These are phyloP conservation scores for Caenorhabditis japonica DNA, from an alignment of 2,888 invertebrate species.

Conservation along the genomic window DNA sequence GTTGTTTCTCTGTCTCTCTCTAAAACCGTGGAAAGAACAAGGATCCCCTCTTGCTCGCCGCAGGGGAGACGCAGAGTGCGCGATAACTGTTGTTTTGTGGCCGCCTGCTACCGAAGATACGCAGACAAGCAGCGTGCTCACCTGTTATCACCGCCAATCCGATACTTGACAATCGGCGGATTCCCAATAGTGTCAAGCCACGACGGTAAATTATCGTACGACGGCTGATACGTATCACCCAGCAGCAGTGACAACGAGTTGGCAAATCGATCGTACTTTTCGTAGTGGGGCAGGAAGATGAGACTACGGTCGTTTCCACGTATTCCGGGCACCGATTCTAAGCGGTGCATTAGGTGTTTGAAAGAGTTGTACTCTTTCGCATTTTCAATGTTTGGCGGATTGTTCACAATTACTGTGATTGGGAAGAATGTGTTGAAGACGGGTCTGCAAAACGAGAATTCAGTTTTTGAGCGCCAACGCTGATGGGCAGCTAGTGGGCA, in stretches of 20 bases:
- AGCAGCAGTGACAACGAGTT: constrained; percentile 19
- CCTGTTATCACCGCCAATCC: constrained; percentile 18
- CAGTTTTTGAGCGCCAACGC: too few relatives aligned
- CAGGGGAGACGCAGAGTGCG: too few relatives aligned
- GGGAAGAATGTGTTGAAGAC: constrained; percentile 76
- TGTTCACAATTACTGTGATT: constrained; percentile 71
- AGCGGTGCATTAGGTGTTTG: constrained; percentile 61
- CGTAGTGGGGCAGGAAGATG: constrained; percentile 71
- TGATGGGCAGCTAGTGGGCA: too few relatives aligned
- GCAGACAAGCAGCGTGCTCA: too few relatives aligned
- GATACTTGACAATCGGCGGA: constrained; percentile 69
- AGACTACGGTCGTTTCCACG: constrained; percentile 69
- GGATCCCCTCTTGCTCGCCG: too few relatives aligned
- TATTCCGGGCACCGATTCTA: constrained; percentile 69
- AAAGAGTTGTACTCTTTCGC: constrained; percentile 54
- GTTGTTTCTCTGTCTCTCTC: too few relatives aligned
- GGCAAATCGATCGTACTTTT: constrained; percentile 62
- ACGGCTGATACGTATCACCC: constrained; percentile 53
- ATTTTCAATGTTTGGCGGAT: constrained; percentile 71
- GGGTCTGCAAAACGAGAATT: constrained; percentile 55
- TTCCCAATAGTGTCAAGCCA: constrained; percentile 69
- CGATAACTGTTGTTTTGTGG: too few relatives aligned
- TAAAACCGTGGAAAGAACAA: too few relatives aligned
- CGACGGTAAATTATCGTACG: constrained; percentile 65
- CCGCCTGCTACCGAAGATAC: too few relatives aligned